phyloP scores from a whole-genome alignment of 2,888 invertebrate genomes.

The Eupeodes latifasciatus region DNA sequence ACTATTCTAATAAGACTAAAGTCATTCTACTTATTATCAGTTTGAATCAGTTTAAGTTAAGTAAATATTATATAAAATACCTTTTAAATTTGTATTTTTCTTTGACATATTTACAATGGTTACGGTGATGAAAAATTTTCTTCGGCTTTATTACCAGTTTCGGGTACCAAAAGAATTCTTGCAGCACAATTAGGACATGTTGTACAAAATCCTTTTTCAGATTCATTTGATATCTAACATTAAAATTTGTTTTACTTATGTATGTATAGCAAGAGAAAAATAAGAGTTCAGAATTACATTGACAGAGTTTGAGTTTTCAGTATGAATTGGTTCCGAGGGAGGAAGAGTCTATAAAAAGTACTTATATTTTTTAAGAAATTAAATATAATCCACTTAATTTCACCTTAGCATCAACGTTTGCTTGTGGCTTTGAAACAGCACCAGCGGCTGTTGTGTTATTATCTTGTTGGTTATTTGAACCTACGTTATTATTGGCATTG shows the following conservation, averaged over 20 bases:
- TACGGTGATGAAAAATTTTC: slow-evolving; percentile 10
- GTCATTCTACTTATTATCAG: too few relatives aligned
- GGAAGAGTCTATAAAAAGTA: slow-evolving; percentile 12
- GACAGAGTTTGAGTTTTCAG: background rate
- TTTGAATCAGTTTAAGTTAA: too few relatives aligned
- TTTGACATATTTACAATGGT: background rate
- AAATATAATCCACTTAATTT: background rate
- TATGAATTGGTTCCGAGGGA: slow-evolving; percentile 54
- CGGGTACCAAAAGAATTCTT: slow-evolving; percentile 81
- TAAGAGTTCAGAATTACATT: slow-evolving; percentile 45
- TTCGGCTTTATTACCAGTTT: slow-evolving; percentile 62
- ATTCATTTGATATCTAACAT: slow-evolving; percentile 46
- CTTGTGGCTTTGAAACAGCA: background rate
- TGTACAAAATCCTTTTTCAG: slow-evolving; percentile 81
- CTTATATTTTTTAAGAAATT: background rate
- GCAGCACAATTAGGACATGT: slow-evolving; percentile 83
- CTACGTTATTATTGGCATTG: slow-evolving; percentile 66
- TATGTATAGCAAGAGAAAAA: slow-evolving; percentile 27
- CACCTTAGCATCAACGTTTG: slow-evolving; percentile 43
- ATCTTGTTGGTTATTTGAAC: slow-evolving; percentile 58
- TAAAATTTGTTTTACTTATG: slow-evolving; percentile 36
- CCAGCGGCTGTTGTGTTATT: background rate
- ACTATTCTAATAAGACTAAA: too few relatives aligned
- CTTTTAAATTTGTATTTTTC: background rate
- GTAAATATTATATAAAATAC: background rate